phyloP scores from a whole-genome alignment of 2,888 invertebrate genomes.

The Ornithoptera alexandrae region DNA sequence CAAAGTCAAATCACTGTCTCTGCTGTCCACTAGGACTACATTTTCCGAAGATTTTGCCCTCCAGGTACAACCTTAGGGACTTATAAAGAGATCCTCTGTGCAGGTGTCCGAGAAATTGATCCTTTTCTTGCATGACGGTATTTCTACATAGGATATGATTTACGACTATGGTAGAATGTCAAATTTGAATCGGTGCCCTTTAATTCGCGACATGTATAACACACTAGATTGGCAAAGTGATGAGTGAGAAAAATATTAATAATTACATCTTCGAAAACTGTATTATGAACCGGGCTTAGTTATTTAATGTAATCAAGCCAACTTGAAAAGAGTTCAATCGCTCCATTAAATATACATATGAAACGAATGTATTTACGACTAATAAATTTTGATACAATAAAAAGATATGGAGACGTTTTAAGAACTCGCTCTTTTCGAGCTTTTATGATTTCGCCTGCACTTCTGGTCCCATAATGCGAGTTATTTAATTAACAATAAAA shows the following conservation, averaged over 20 bases:
- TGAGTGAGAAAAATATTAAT: not conserved
- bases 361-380: constrained; percentile 60
- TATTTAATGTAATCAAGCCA: constrained; percentile 32
- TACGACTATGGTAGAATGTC: no score
- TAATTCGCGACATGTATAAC: no score
- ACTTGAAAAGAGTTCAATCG: constrained; percentile 59
- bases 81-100: no score
- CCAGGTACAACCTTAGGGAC: no score
- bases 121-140: no score
- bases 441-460: constrained; percentile 55
- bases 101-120: no score
- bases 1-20: no score
- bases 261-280: not conserved
- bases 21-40: no score
- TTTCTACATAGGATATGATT: no score
- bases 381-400: constrained; percentile 65
- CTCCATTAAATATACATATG: constrained; percentile 61
- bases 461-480: constrained; percentile 51
- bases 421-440: constrained; percentile 54
- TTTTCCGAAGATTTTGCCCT: no score
- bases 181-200: no score
- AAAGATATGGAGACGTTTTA: constrained; percentile 62
- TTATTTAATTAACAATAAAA: constrained; percentile 64
- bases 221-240: no score
- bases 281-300: constrained; percentile 17